Conservation (phyloP, 1,140 invertebrate species). For the Heliconius hermathena region DNA sequence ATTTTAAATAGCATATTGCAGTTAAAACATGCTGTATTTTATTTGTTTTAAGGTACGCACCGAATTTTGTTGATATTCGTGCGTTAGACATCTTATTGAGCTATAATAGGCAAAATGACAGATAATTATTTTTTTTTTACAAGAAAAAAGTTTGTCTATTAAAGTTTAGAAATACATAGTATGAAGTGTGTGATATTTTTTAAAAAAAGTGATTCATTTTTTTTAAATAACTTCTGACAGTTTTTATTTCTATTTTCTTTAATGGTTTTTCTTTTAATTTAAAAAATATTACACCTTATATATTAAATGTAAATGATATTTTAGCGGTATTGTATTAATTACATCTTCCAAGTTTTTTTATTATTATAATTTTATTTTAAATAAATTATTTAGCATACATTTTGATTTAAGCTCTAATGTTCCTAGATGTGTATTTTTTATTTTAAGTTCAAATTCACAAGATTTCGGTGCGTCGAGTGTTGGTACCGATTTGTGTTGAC, state of each 20-base stretch:
- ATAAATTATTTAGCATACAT: constrained; percentile 71
- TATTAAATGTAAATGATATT: constrained; percentile 39
- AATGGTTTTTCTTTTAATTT: neutral
- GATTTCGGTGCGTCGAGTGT: constrained; percentile 44
- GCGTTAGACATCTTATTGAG: constrained; percentile 30
- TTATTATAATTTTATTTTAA: constrained; percentile 37
- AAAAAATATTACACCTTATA: neutral
- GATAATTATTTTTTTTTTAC: neutral
- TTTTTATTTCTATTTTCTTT: neutral
- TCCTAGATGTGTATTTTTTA: constrained; percentile 73
- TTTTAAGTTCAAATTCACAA: constrained; percentile 49
- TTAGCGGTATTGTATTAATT: constrained; percentile 25
- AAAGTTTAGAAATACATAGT: constrained; percentile 4
- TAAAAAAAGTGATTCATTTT: neutral
- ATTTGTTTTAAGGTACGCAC: constrained; percentile 35
- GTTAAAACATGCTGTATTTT: constrained; percentile 31
- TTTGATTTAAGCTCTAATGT: constrained; percentile 76
- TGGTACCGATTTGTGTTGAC: constrained; percentile 16
- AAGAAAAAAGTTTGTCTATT: constrained; percentile 11
- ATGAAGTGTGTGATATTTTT: constrained; percentile 9
- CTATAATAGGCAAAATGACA: neutral
- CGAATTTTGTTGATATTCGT: constrained; percentile 41
- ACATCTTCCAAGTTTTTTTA: constrained; percentile 56
- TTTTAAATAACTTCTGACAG: neutral
- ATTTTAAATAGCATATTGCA: constrained; percentile 34